phyloP scores from a whole-genome alignment of 2,113 vertebrate genomes.

The Pelecanus crispus region DNA sequence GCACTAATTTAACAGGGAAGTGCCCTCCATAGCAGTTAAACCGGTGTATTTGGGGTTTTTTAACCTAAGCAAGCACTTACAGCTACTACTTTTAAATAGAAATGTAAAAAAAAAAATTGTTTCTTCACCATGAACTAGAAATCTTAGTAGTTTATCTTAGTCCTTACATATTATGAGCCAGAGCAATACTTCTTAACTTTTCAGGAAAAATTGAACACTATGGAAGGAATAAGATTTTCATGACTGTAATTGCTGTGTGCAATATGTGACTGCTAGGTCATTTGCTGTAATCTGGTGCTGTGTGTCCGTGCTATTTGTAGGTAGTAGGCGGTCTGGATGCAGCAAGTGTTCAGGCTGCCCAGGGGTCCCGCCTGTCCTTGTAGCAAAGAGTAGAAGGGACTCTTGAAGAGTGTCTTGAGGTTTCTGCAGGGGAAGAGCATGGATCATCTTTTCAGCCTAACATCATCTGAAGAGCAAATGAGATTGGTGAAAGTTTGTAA shows the following conservation, averaged over 20 bases:
- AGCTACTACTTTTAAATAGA: background rate
- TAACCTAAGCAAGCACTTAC: background rate
- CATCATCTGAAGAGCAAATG: background rate
- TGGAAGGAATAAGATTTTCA: background rate
- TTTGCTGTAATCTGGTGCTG: background rate
- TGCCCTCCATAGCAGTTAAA: background rate
- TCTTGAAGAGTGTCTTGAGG: background rate
- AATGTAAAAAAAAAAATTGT: background rate
- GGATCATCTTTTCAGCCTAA: background rate
- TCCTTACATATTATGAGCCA: background rate
- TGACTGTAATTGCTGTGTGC: background rate
- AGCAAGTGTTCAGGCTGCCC: background rate
- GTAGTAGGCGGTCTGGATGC: background rate
- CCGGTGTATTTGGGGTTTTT: background rate
- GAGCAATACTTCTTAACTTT: background rate
- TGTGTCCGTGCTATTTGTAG: background rate
- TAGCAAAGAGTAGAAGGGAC: background rate
- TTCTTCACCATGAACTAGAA: background rate
- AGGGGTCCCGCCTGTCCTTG: background rate
- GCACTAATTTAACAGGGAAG: background rate
- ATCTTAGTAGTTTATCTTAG: background rate
- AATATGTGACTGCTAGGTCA: fast-evolving
- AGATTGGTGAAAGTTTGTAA: background rate
- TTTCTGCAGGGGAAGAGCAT: background rate
- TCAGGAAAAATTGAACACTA: background rate